Evolutionary conservation across 1,140 invertebrate genomes (phyloP).

Genomic region (Metaphire vulgaris): DNA sequence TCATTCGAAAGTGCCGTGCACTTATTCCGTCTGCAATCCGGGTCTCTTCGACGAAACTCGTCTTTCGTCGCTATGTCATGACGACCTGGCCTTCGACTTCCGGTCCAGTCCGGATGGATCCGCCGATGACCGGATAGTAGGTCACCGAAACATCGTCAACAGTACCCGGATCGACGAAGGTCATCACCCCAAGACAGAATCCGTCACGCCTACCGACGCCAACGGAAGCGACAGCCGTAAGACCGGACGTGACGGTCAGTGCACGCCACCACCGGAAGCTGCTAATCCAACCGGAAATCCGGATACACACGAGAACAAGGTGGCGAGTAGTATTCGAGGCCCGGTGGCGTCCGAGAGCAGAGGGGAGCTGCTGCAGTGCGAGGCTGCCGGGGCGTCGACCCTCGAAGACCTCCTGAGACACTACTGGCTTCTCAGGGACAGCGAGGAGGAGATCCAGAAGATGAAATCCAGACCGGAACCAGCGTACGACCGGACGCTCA

Average conservation of each 20-base stretch:
- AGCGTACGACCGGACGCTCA: not conserved
- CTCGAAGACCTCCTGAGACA: not conserved
- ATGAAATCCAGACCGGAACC: not conserved
- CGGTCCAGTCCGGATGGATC: not conserved
- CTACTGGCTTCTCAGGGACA: not conserved
- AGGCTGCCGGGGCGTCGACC: not conserved
- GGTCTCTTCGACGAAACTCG: not conserved
- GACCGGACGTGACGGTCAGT: not conserved
- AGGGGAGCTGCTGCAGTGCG: not conserved
- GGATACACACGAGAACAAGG: not conserved
- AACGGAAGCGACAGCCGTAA: not conserved
- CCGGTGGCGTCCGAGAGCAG: not conserved
- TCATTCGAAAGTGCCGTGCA: not conserved
- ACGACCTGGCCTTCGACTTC: no score
- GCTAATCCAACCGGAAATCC: not conserved
- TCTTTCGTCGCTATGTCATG: no score
- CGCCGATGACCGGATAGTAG: not conserved
- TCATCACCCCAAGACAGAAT: not conserved
- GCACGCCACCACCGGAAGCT: not conserved
- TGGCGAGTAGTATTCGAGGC: not conserved
- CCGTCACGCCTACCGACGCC: not conserved
- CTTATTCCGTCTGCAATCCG: not conserved
- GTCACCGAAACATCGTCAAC: not conserved
- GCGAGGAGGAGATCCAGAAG: not conserved
- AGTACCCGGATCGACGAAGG: not conserved